Evolutionary conservation across 2,797 vertebrate genomes (phyloP).

Genomic region (Coregonus suidteri): DNA sequence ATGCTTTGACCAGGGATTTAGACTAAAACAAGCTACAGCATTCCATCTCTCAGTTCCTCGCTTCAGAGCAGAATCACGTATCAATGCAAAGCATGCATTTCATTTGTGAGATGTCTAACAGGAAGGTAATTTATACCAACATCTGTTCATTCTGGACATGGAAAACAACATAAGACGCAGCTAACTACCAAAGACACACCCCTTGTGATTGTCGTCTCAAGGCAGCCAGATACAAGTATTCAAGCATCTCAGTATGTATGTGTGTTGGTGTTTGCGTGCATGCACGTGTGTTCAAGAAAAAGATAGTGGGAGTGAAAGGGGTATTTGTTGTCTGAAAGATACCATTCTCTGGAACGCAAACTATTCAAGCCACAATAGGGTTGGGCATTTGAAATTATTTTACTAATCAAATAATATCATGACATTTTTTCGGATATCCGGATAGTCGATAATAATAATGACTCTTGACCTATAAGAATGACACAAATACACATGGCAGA

Average conservation of each 20-base stretch:
- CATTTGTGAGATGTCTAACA: slow-evolving; percentile 89
- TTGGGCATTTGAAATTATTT: too few relatives aligned
- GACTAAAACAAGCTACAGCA: background rate
- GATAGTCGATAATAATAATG: too few relatives aligned
- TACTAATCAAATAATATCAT: too few relatives aligned
- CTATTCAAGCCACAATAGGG: background rate
- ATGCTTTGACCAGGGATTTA: background rate
- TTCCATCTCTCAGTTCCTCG: background rate
- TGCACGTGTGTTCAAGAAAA: slow-evolving; percentile 3
- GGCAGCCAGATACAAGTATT: slow-evolving; percentile 23
- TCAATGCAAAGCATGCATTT: slow-evolving; percentile 90
- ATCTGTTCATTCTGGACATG: slow-evolving; percentile 91
- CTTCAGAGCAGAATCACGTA: slow-evolving; percentile 78
- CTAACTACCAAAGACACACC: slow-evolving; percentile 70
- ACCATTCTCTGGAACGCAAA: background rate
- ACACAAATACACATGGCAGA: too few relatives aligned
- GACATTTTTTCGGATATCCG: too few relatives aligned
- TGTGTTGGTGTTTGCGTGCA: background rate
- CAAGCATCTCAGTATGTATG: slow-evolving; percentile 10
- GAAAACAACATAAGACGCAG: slow-evolving; percentile 83
- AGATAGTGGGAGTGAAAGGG: slow-evolving; percentile 4
- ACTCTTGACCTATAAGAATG: too few relatives aligned
- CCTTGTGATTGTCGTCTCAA: slow-evolving; percentile 40
- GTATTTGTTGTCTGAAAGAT: background rate
- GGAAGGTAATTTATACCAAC: slow-evolving; percentile 93